Conservation (phyloP, 2,113 vertebrate genomes). For the Cyprinodon variegatus region DNA sequence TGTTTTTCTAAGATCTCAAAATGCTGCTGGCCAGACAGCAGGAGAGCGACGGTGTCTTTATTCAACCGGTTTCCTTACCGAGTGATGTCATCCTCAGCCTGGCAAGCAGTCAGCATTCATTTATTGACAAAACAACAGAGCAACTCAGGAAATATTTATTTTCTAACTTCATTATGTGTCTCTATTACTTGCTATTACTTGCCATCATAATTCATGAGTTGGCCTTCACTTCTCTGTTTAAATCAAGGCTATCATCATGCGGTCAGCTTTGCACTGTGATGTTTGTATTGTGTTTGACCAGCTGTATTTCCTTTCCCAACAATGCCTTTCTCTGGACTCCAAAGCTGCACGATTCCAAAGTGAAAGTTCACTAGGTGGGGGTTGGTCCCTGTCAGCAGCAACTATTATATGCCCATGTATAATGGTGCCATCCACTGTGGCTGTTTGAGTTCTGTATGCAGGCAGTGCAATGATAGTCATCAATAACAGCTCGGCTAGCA, state of each 20-base stretch:
- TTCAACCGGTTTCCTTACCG: background rate
- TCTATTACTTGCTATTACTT: background rate
- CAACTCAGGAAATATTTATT: background rate
- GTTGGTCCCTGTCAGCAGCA: background rate
- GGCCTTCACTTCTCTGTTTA: too few species aligned
- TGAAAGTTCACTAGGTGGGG: background rate
- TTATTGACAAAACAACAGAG: background rate
- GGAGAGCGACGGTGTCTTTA: background rate
- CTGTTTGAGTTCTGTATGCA: slow-evolving; percentile 9
- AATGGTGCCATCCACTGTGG: slow-evolving; percentile 6
- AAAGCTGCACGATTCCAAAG: background rate
- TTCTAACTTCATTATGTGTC: too few species aligned
- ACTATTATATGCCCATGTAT: slow-evolving; percentile 3
- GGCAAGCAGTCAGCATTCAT: too few species aligned
- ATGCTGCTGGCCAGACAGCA: background rate
- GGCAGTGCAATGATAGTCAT: slow-evolving; percentile 42
- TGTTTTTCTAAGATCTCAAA: too few species aligned
- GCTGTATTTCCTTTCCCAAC: background rate
- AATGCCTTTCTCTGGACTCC: background rate
- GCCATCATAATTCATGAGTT: background rate
- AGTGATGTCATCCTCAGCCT: too few species aligned
- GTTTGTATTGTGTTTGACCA: background rate
- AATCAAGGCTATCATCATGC: too few species aligned
- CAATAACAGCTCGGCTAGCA: slow-evolving; percentile 40
- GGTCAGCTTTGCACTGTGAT: background rate